These are phyloP conservation scores for Gavialis gangeticus DNA, from an alignment of 2,113 vertebrate genomes.

Conservation along the genomic window DNA sequence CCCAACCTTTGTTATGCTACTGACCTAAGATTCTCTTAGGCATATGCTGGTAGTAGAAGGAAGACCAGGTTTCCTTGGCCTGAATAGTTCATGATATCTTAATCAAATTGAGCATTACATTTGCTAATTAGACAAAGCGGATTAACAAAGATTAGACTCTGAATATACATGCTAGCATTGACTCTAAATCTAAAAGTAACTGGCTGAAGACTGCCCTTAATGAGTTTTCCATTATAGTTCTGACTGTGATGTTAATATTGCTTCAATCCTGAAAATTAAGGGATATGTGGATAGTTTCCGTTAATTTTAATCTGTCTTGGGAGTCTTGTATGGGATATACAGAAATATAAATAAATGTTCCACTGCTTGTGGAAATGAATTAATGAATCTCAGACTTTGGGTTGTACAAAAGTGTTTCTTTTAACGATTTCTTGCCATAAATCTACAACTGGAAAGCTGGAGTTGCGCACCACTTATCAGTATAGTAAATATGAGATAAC, in stretches of 20 bases:
- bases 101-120: neutral
- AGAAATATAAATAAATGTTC: slow-evolving; percentile 28
- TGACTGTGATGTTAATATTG: neutral
- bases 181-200: slow-evolving; percentile 4
- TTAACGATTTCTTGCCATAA: neutral
- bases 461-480: neutral
- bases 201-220: slow-evolving; percentile 45
- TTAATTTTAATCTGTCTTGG: slow-evolving; percentile 28
- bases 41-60: neutral
- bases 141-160: slow-evolving; percentile 37
- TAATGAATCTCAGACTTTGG: neutral
- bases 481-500: neutral
- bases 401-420: neutral
- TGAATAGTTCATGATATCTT: neutral
- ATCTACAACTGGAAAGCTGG: neutral
- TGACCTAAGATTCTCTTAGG: neutral
- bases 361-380: slow-evolving; percentile 60
- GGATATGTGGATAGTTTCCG: neutral
- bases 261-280: slow-evolving; percentile 3
- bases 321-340: neutral
- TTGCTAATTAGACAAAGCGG: slow-evolving; percentile 64
- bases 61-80: neutral
- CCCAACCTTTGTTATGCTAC: no score
- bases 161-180: slow-evolving; percentile 14
- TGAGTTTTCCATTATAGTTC: slow-evolving; percentile 41